phyloP scores from a whole-genome alignment of 2,797 vertebrate species.

The Phataginus tricuspis region DNA sequence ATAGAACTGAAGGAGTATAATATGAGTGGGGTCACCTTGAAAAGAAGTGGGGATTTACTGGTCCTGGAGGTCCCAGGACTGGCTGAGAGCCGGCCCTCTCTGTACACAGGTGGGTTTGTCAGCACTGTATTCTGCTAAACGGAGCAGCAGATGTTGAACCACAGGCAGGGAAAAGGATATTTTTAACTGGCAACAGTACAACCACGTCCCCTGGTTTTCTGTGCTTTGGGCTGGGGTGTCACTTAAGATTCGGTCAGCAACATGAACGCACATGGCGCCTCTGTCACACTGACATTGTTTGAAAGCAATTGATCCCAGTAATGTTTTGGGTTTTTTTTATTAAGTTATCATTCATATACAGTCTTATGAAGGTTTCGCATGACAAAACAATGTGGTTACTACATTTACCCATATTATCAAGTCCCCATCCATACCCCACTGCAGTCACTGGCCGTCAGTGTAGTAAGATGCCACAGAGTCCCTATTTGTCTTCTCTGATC shows the following conservation, averaged over 20 bases:
- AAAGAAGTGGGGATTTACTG: slow-evolving; percentile 87
- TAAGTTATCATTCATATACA: too few relatives aligned
- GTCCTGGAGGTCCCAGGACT: slow-evolving; percentile 93
- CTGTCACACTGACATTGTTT: rapidly evolving
- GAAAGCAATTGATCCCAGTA: neutral
- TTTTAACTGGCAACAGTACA: rapidly evolving
- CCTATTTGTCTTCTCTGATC: too few relatives aligned
- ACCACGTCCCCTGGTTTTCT: rapidly evolving
- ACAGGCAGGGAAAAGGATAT: rapidly evolving
- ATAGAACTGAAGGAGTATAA: slow-evolving; percentile 89
- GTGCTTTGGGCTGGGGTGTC: neutral
- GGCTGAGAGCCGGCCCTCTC: slow-evolving; percentile 90
- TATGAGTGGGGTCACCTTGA: slow-evolving; percentile 90
- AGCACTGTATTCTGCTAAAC: rapidly evolving
- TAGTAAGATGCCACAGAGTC: too few relatives aligned
- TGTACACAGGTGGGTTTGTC: slow-evolving; percentile 86
- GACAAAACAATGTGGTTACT: too few relatives aligned
- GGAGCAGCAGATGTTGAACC: neutral
- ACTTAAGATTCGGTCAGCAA: too few relatives aligned
- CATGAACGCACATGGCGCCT: rapidly evolving
- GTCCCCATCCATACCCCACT: too few relatives aligned
- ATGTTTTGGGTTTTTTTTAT: too few relatives aligned
- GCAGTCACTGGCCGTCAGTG: too few relatives aligned
- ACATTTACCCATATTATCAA: too few relatives aligned
- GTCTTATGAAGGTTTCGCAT: too few relatives aligned